Evolutionary conservation across 2,113 vertebrate species (phyloP), one percentile per base, ranked within the genome.

Genomic region (Phyllostomus discolor): DNA sequence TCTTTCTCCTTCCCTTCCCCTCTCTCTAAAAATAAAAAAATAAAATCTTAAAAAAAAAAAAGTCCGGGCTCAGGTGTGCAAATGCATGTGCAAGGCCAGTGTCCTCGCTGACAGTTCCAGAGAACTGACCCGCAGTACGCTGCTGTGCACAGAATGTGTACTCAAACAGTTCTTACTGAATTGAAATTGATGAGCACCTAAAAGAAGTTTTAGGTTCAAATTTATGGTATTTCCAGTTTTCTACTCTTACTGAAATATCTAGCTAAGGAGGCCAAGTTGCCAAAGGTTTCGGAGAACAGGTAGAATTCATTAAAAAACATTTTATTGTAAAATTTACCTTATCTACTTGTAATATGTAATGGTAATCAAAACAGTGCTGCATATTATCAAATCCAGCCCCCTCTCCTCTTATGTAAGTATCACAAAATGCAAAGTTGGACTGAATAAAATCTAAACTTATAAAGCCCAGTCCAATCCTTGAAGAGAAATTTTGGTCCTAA

Each of bases 211-310:
- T 1, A n/a, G 43, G 81, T 86, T 97, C 75, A 76, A 90, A 88
- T 75, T n/a, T 87, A 89, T 57, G 64, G 80, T 43, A 72, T 90
- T 95, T 90, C 75, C 67, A 87, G 14, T 82, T 84, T 96, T 91
- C 38, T 84, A 54, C 48, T 83, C 93, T 82, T 85, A 90, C 41
- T 82, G 54, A 84, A 88, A 66, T 50, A 93, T 35, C 79, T 83
- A 92, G 43, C 67, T 66, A 72, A 88, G 41, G 48, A 92, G 69
- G 78, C 33, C 26, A 91, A 81, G 38, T 8, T 73, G 31, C 33
- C 69, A 15, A 73, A 83, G 10, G 38, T 88, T 59, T 75, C n/a
- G 41, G 54, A 75, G 46, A 95, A 83, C n/a, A 75, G 16, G 50
- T 4, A 86, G 12, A 85, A 88, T 62, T 88, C 46, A 54, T 50